A percentile compares a stretch with the other conserved stretches of the same genome.
phyloP scores from a whole-genome alignment of 1,140 invertebrate species.

The Brachystomella parvula region DNA sequence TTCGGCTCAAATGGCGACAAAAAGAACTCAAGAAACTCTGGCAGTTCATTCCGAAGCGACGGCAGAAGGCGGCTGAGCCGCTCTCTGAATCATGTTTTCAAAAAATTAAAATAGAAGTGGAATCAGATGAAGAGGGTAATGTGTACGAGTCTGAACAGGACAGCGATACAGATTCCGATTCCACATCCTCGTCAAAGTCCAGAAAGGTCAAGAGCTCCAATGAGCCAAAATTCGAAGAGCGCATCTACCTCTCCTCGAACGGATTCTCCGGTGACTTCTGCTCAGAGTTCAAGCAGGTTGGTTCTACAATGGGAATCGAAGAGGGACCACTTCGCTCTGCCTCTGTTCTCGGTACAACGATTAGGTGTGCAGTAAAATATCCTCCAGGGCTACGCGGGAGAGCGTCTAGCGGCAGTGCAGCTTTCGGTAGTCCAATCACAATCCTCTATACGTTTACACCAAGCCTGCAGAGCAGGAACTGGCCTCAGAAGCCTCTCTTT shows the following conservation, averaged over 20 bases:
- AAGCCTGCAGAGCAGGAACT: slow-evolving; percentile 20
- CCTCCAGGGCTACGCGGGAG: neutral
- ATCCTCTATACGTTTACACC: slow-evolving; percentile 31
- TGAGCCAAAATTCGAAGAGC: slow-evolving; percentile 19
- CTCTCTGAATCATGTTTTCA: slow-evolving; percentile 29
- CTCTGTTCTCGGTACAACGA: slow-evolving; percentile 27
- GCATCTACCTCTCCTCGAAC: slow-evolving; percentile 52
- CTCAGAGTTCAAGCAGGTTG: slow-evolving; percentile 31
- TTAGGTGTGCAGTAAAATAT: slow-evolving; percentile 23
- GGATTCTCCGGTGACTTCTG: slow-evolving; percentile 43
- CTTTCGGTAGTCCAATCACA: neutral
- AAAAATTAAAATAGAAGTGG: slow-evolving; percentile 25
- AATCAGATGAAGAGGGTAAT: slow-evolving; percentile 42
- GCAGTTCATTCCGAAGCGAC: slow-evolving; percentile 17
- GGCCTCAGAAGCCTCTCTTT: slow-evolving; percentile 15
- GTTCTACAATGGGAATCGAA: neutral
- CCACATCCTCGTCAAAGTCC: neutral
- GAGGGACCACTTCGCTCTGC: neutral
- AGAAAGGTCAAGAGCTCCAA: neutral
- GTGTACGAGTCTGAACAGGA: slow-evolving; percentile 42
- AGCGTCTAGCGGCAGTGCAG: neutral
- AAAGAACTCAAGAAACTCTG: slow-evolving; percentile 26
- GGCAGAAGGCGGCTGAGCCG: slow-evolving; percentile 13
- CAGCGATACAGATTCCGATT: slow-evolving; percentile 30
- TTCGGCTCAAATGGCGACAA: slow-evolving; percentile 24